A percentile compares a stretch with the other conserved stretches of the same genome.
Conservation (phyloP, 2,888 invertebrate species). For the Onthophagus sagittarius region DNA sequence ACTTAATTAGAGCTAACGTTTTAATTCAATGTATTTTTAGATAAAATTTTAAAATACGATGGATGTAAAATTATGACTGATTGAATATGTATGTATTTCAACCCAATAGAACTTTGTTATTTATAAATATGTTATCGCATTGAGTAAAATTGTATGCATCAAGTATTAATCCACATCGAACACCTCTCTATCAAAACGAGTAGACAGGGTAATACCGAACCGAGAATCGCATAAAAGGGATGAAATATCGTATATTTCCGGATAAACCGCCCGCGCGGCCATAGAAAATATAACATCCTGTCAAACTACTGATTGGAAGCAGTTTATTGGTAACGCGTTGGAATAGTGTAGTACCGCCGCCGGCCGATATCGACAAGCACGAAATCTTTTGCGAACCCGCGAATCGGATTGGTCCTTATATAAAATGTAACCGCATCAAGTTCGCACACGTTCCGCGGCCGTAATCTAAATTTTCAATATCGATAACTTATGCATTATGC, state of each 20-base stretch:
- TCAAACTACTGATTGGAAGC: neutral
- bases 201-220: neutral
- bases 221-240: neutral
- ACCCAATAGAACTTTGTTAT: too few species aligned
- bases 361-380: constrained; percentile 9
- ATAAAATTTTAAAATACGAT: too few species aligned
- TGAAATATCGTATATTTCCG: neutral
- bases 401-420: constrained; percentile 7
- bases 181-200: neutral
- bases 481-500: constrained; percentile 36
- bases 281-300: neutral
- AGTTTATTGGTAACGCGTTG: neutral
- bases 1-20: too few species aligned
- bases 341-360: neutral
- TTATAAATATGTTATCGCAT: neutral
- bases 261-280: constrained; percentile 13
- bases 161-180: neutral
- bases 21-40: too few species aligned
- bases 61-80: too few species aligned
- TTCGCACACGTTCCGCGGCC: constrained; percentile 13
- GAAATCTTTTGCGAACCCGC: constrained; percentile 1
- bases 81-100: too few species aligned
- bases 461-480: constrained; percentile 35
- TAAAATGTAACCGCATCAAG: constrained; percentile 6
- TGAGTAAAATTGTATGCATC: neutral